A percentile compares a stretch with the other conserved stretches of the same genome.
These are phyloP conservation scores for Idaea aversata DNA, from an alignment of 2,888 invertebrate genomes.

Conservation along the genomic window DNA sequence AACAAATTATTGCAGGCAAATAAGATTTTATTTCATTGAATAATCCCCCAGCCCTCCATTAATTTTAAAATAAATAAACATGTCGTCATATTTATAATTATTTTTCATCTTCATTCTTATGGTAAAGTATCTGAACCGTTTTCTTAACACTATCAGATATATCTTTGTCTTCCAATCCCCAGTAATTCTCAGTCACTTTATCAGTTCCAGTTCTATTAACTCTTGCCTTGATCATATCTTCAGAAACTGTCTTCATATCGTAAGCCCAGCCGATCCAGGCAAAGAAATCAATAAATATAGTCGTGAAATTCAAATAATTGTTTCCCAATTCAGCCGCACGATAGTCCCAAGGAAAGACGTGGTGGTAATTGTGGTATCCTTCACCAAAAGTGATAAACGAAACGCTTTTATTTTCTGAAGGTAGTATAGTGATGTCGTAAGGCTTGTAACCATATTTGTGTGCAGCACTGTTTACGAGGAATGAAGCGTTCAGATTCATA, in stretches of 20 bases:
- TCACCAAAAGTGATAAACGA: conserved; percentile 37
- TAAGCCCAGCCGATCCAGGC: conserved; percentile 55
- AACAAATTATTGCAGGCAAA: too few species aligned
- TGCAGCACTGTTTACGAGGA: conserved; percentile 83
- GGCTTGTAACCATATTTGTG: conserved; percentile 72
- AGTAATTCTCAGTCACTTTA: conserved; percentile 21
- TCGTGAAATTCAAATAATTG: conserved; percentile 35
- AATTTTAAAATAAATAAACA: too few species aligned
- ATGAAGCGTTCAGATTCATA: conserved; percentile 36
- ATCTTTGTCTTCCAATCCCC: conserved; percentile 33
- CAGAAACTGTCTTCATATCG: conserved; percentile 44
- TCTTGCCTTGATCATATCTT: conserved; percentile 35
- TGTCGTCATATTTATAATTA: too few species aligned
- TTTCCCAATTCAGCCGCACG: conserved; percentile 41
- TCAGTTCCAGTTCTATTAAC: conserved; percentile 48
- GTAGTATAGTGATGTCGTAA: conserved; percentile 53
- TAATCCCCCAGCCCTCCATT: too few species aligned
- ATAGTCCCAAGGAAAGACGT: conserved; percentile 49
- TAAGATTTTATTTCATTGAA: too few species aligned
- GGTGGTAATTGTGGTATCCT: conserved; percentile 53
- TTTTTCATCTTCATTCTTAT: too few species aligned
- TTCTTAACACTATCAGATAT: conserved; percentile 12
- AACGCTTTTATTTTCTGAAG: conserved; percentile 32
- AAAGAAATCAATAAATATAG: conserved; percentile 50
- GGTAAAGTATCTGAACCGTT: conserved; percentile 7